These are phyloP conservation scores for Mesembrinibis cayennensis DNA, from an alignment of 2,113 vertebrate species.

Conservation along the genomic window DNA sequence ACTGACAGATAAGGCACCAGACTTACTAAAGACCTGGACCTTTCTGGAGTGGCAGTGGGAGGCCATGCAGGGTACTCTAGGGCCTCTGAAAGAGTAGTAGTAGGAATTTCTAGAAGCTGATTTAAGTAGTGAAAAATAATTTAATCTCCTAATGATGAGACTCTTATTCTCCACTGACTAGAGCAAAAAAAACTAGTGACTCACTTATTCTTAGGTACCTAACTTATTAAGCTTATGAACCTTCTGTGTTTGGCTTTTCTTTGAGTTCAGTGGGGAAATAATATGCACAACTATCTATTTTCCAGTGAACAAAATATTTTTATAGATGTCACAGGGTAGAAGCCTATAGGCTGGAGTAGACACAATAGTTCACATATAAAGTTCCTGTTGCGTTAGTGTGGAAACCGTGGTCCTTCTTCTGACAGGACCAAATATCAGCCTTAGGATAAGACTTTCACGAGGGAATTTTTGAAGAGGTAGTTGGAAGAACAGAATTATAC, in stretches of 20 bases:
- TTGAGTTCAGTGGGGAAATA: neutral
- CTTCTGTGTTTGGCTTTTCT: neutral
- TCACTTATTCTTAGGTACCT: neutral
- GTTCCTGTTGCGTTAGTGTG: neutral
- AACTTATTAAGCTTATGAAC: neutral
- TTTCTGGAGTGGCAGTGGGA: neutral
- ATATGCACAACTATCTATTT: neutral
- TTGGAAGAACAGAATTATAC: neutral
- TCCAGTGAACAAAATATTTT: neutral
- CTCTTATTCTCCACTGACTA: neutral
- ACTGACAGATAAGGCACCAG: neutral
- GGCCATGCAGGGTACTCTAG: neutral
- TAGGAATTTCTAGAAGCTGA: neutral
- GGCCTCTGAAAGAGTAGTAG: neutral
- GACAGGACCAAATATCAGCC: neutral
- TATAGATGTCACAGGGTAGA: neutral
- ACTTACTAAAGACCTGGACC: neutral
- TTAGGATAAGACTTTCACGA: neutral
- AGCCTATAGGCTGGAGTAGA: neutral
- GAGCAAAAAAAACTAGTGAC: neutral
- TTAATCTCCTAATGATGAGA: neutral
- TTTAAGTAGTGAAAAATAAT: neutral
- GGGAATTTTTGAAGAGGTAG: neutral
- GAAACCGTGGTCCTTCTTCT: neutral
- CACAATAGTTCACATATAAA: neutral